Base-by-base conservation (phyloP, 2,888 invertebrate genomes). In the Leucoma salicis region DNA sequence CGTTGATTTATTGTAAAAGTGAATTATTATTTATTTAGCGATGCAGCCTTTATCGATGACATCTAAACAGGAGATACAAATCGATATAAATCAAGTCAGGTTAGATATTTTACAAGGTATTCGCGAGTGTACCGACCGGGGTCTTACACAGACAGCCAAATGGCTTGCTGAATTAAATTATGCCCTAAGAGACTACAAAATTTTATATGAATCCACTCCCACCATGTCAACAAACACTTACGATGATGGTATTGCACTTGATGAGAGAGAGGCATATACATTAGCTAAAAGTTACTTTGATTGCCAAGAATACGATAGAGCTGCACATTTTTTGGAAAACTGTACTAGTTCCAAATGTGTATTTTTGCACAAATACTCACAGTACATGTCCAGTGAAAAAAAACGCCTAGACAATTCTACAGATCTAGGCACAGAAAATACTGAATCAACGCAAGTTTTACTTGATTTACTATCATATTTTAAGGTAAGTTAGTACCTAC, bases 221-320 rank as follows among this genome's bases (percentile, higher is more conserved):
- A 29, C 29, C 4, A 12, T 6, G 2, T 7, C 13, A 7, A 11
- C 11, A 27, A 64, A 57, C 6, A 66, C 75, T 2, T 70, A 80
- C 2, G 86, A 90, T 33, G 75, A 89, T 27, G 77, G 87, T 5
- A 87, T 91, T 33, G 77, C 83, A 6, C 86, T 85, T 15, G 92
- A 93, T 42, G 95, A 96, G 60, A 90, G 91, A 50, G 95, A 95
- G 67, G 85, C 90, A 14, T 97, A 95, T 74, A 91, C 92, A 28
- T 76, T 97, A 54, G 96, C 96, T 0, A 97, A 96, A 77, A 94
- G 95, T 50, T 97, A 96, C 75, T 97, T 97, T 72, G 97, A 98
- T 80, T 90, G 95, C 31, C 95, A 95, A 61, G 98, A 99, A 78
- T 98, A 97, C 76, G 97, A 97, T 66, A 91, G 96, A 67, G 94